phyloP scores from a whole-genome alignment of 2,797 vertebrate genomes.

The Alexandromys oeconomus region DNA sequence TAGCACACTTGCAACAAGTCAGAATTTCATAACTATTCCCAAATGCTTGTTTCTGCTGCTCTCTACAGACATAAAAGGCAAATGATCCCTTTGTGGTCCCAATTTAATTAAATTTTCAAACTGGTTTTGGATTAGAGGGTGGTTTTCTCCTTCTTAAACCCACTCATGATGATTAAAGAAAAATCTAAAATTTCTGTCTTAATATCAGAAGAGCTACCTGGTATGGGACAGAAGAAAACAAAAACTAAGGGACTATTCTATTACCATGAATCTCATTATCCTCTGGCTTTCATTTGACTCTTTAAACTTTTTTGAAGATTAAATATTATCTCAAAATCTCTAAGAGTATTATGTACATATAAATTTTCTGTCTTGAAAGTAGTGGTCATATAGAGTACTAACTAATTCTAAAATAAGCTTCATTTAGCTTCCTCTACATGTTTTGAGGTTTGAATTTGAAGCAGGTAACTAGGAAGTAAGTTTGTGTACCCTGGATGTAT shows the following conservation, averaged over 20 bases:
- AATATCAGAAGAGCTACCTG: background rate
- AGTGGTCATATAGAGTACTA: background rate
- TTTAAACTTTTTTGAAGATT: background rate
- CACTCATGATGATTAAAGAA: background rate
- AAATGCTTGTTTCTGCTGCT: background rate
- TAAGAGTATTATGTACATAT: background rate
- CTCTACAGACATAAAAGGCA: background rate
- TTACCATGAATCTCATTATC: background rate
- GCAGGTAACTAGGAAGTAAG: background rate
- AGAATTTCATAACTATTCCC: background rate
- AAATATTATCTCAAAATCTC: background rate
- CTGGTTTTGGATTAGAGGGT: background rate
- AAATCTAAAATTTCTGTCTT: background rate
- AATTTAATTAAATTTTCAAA: background rate
- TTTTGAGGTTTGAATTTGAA: background rate
- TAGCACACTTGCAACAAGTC: background rate
- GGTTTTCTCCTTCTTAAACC: background rate
- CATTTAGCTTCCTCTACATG: background rate
- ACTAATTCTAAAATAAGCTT: background rate
- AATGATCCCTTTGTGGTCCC: background rate
- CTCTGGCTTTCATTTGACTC: background rate
- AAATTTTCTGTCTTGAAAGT: background rate
- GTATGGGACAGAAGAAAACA: background rate
- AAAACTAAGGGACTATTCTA: background rate
- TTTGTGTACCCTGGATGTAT: background rate